Base-by-base conservation (phyloP, 2,113 vertebrate genomes). In the Raja brachyura region DNA sequence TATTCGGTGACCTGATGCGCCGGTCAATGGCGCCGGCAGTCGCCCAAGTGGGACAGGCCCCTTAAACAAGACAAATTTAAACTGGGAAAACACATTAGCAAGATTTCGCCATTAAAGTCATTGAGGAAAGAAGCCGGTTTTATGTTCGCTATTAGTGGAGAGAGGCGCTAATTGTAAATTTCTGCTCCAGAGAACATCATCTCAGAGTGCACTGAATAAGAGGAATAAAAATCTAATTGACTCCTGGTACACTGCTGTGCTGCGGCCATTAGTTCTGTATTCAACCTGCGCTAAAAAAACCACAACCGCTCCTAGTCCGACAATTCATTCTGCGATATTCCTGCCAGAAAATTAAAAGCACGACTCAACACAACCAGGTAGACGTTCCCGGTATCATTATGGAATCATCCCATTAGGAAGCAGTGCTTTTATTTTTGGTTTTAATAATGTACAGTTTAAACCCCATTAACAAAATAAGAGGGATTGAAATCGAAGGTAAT, bases 121-220 rank as follows among this genome's bases (percentile, higher is more conserved):
- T 88, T 88, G 63, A 73, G 90, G 48, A 48, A 92, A 92, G 31
- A 92, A 54, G 22, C 33, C 73, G 63, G 25, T 92, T 25, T 92
- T 92, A 92, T 39, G 22, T 68, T 73, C 39, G 18, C 66, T 28
- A 73, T 92, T 92, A 73, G 66, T 54, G 33, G 66, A 92, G 68
- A 25, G 68, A 70, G 90, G 28, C 70, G 22, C 31, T 92, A 92
- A 92, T 92, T 92, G 66, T 73, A 92, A 92, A 92, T 92, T 73
- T 70, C 66, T 92, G 90, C 90, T 73, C 88, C 28, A 6, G 0
- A 13, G 90, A 8, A 25, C 66, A 70, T 88, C 59, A 39, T 88
- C 59, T 31, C 1, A 13, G 59, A 14, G 59, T 61, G 22, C 59
- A 88, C 83, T 88, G 83, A 88, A 88, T 63, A 63, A 14, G 59